These are phyloP conservation scores for Dicranocentrus wangi DNA, from an alignment of 2,888 invertebrate genomes.

Conservation along the genomic window DNA sequence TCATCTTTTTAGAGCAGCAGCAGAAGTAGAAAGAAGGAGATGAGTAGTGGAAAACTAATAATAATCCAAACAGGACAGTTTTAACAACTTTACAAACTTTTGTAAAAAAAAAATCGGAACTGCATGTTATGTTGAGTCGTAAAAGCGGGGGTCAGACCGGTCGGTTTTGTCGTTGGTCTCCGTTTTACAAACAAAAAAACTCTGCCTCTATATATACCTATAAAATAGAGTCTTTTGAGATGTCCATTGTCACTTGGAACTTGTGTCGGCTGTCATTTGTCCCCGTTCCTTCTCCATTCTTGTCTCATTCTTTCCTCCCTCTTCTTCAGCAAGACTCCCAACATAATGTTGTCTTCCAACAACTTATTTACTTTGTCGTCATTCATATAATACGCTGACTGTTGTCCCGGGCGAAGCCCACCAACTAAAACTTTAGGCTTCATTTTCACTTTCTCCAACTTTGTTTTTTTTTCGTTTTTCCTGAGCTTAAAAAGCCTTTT, in stretches of 20 bases:
- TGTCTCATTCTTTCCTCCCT: conserved; percentile 30
- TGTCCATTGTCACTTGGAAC: conserved; percentile 28
- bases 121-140: too few species aligned
- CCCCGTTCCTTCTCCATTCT: conserved; percentile 40
- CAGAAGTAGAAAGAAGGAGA: too few species aligned
- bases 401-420: neutral
- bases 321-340: conserved; percentile 48
- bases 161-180: too few species aligned
- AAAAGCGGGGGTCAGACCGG: too few species aligned
- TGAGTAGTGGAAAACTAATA: too few species aligned
- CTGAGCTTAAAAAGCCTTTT: conserved; percentile 48
- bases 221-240: too few species aligned
- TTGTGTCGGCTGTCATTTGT: conserved; percentile 45
- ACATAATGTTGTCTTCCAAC: conserved; percentile 40
- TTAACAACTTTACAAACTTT: too few species aligned
- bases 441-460: conserved; percentile 55
- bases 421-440: conserved; percentile 47
- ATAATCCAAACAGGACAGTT: too few species aligned
- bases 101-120: too few species aligned
- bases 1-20: too few species aligned
- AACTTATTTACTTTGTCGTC: conserved; percentile 44
- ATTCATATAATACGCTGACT: neutral
- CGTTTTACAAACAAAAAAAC: too few species aligned
- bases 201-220: too few species aligned
- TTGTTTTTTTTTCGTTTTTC: conserved; percentile 45